These are phyloP conservation scores for Prenolepis imparis DNA, from an alignment of 2,888 invertebrate species.

Conservation along the genomic window DNA sequence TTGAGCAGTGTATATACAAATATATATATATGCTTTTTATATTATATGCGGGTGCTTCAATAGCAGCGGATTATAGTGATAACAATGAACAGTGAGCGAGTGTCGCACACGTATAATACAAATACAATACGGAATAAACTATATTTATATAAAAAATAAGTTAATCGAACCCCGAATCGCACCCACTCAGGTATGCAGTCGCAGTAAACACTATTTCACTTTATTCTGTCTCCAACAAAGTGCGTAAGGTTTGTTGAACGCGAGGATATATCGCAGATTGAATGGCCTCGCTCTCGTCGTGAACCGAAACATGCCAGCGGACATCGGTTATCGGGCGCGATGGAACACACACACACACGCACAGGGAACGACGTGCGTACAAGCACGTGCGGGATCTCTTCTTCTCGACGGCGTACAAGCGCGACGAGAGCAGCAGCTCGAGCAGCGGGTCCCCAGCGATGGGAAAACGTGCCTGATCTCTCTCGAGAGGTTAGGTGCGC, in stretches of 20 bases:
- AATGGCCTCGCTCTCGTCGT: constrained; percentile 72
- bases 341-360: constrained; percentile 30
- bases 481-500: constrained; percentile 73
- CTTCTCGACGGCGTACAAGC: neutral
- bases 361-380: neutral
- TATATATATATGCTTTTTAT: constrained; percentile 7
- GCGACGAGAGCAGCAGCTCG: neutral
- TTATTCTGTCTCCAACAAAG: constrained; percentile 81
- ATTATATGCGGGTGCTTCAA: neutral
- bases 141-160: constrained; percentile 44
- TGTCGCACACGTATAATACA: constrained; percentile 2
- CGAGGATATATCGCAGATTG: constrained; percentile 66
- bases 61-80: neutral
- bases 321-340: constrained; percentile 47
- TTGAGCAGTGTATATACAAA: constrained; percentile 15
- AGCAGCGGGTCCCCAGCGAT: constrained; percentile 28
- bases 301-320: constrained; percentile 74
- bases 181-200: constrained; percentile 17
- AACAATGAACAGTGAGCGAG: constrained; percentile 2
- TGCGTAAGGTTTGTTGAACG: constrained; percentile 79
- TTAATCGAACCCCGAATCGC: constrained; percentile 7
- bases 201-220: constrained; percentile 82
- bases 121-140: constrained; percentile 26
- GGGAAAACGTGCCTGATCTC: constrained; percentile 59
- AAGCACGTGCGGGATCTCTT: neutral